Conservation (phyloP, 2,113 vertebrate genomes). For the Heptranchias perlo region DNA sequence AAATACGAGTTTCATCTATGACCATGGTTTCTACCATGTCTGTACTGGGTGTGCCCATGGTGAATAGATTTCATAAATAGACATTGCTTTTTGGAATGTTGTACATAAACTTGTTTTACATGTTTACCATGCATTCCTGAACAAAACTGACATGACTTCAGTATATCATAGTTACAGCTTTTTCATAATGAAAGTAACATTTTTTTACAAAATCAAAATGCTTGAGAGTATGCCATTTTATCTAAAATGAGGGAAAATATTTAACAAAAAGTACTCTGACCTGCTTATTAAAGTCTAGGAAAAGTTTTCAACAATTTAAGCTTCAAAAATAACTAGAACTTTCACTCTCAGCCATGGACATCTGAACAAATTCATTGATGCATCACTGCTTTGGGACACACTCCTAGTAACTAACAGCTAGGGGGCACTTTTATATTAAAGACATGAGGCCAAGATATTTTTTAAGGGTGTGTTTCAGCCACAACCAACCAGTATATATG, state of each 20-base stretch:
- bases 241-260: background rate
- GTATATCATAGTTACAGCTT: background rate
- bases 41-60: background rate
- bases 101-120: background rate
- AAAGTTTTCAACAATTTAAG: background rate
- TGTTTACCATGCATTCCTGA: background rate
- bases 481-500: background rate
- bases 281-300: too few relatives aligned
- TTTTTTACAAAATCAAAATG: background rate
- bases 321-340: background rate
- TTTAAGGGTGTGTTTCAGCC: background rate
- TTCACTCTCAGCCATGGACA: background rate
- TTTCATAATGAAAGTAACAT: background rate
- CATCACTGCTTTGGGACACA: background rate
- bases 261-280: background rate
- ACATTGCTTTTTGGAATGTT: conserved; percentile 8
- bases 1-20: background rate
- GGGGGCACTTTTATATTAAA: background rate
- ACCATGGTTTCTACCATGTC: background rate
- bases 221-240: background rate
- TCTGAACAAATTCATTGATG: background rate
- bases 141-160: background rate
- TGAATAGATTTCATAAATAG: background rate
- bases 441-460: background rate
- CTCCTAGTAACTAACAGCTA: background rate